phyloP scores from a whole-genome alignment of 2,113 vertebrate genomes.

The Callocephalon fimbriatum region DNA sequence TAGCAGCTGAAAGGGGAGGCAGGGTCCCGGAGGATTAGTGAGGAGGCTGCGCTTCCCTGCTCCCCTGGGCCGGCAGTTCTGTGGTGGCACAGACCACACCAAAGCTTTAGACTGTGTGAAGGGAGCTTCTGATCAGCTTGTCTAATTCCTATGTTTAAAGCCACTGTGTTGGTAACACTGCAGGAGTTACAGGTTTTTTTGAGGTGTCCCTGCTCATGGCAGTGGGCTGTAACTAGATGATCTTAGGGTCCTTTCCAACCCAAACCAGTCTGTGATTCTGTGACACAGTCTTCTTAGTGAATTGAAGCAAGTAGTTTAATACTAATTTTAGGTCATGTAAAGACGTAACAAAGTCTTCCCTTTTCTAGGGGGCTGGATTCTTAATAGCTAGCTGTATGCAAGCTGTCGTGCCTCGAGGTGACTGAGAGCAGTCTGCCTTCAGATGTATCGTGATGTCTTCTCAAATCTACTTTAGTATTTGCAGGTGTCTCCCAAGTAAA shows the following conservation, averaged over 20 bases:
- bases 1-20: fast-evolving
- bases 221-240: too few relatives aligned
- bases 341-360: neutral
- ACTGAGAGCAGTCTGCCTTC: neutral
- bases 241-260: too few relatives aligned
- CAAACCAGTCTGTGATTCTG: too few relatives aligned
- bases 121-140: neutral
- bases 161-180: neutral
- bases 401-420: neutral
- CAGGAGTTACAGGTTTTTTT: neutral
- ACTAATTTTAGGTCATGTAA: fast-evolving
- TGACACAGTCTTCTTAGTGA: neutral
- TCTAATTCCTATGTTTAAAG: neutral
- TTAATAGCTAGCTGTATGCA: neutral
- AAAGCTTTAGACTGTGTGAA: neutral
- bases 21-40: too few relatives aligned
- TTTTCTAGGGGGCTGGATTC: neutral
- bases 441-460: neutral
- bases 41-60: neutral
- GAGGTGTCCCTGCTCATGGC: too few relatives aligned
- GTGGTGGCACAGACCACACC: fast-evolving
- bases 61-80: fast-evolving
- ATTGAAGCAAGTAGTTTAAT: neutral
- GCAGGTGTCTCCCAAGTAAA: neutral
- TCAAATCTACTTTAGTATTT: neutral